Evolutionary conservation across 1,140 invertebrate genomes (phyloP).

Genomic region (Papilio glaucus): DNA sequence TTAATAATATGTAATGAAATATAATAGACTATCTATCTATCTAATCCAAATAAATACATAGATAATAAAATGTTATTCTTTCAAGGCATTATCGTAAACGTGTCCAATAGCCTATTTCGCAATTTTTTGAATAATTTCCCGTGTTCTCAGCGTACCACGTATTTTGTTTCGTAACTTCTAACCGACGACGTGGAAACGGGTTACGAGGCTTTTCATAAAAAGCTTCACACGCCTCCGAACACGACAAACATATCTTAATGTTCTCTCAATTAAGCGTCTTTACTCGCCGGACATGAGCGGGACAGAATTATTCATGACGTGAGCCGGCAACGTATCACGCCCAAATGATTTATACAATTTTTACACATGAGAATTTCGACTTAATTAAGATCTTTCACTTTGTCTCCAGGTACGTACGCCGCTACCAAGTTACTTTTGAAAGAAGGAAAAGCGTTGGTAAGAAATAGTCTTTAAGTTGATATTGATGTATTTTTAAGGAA

Average conservation of each 20-base stretch:
- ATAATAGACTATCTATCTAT: too few species aligned
- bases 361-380: conserved; percentile 52
- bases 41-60: too few species aligned
- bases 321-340: conserved; percentile 58
- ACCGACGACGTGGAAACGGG: conserved; percentile 46
- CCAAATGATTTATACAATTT: conserved; percentile 64
- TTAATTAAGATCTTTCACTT: conserved; percentile 56
- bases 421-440: conserved; percentile 33
- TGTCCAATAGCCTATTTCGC: too few species aligned
- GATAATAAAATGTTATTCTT: too few species aligned
- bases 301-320: conserved; percentile 72
- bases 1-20: too few species aligned
- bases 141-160: background rate
- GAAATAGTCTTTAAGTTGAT: background rate
- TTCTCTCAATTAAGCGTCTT: conserved; percentile 75
- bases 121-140: background rate
- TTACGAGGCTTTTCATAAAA: conserved; percentile 57
- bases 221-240: conserved; percentile 67
- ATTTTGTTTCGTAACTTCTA: conserved; percentile 45
- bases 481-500: too few species aligned
- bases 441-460: conserved; percentile 39
- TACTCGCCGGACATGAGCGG: conserved; percentile 61
- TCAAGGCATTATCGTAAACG: too few species aligned
- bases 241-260: conserved; percentile 64
- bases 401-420: conserved; percentile 53